These are phyloP conservation scores for Rhipidura dahli DNA, from an alignment of 2,113 vertebrate species.

Conservation along the genomic window DNA sequence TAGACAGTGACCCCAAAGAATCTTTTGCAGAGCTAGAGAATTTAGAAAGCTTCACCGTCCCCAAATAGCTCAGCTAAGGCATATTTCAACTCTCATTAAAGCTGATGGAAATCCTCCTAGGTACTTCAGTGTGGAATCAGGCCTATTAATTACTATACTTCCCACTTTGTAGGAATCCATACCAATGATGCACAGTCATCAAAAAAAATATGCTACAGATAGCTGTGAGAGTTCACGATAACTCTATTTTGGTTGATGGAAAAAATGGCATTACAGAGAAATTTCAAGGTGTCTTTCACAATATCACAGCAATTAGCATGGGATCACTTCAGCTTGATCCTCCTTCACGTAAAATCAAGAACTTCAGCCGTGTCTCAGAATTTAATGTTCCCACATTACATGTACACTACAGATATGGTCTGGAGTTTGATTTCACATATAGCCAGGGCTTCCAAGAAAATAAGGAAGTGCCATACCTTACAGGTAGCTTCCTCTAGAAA, in stretches of 20 bases:
- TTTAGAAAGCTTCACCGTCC: neutral
- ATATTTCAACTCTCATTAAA: neutral
- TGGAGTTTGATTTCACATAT: neutral
- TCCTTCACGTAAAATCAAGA: neutral
- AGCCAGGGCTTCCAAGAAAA: neutral
- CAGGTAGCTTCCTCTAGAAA: neutral
- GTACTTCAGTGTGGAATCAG: neutral
- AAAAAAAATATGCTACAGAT: neutral
- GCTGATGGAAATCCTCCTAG: neutral
- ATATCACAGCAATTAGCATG: neutral
- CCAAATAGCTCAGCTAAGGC: neutral
- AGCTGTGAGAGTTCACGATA: neutral
- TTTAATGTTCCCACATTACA: neutral
- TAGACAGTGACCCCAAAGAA: neutral
- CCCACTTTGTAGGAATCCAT: neutral
- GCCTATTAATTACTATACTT: neutral
- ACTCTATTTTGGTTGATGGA: conserved; percentile 5
- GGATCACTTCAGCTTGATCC: neutral
- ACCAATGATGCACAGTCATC: neutral
- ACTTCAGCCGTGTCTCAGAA: neutral
- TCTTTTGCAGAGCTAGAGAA: neutral
- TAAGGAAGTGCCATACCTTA: neutral
- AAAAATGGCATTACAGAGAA: conserved; percentile 17
- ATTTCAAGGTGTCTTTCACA: neutral
- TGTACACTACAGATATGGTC: neutral